phyloP scores from a whole-genome alignment of 2,113 vertebrate species.

The Heterotilapia buettikoferi region DNA sequence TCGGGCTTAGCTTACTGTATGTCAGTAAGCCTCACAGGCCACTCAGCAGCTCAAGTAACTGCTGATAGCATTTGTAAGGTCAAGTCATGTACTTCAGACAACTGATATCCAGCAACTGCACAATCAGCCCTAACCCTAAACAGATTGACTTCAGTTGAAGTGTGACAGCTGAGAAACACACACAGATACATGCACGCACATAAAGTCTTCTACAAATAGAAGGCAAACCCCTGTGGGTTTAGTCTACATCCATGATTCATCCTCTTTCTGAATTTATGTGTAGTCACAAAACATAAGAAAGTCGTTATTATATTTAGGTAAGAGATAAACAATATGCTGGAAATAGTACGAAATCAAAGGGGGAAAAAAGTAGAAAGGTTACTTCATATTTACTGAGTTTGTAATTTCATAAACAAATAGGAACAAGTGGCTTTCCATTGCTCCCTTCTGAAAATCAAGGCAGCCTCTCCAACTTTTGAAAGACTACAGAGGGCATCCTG shows the following conservation, averaged over 20 bases:
- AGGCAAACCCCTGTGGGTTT: neutral
- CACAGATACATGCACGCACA: neutral
- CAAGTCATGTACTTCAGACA: slow-evolving; percentile 37
- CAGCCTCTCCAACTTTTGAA: neutral
- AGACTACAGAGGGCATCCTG: neutral
- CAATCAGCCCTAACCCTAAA: slow-evolving; percentile 54
- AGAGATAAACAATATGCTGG: neutral
- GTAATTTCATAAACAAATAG: neutral
- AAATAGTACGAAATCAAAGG: neutral
- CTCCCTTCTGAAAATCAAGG: neutral
- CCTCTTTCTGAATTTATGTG: neutral
- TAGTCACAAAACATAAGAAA: neutral
- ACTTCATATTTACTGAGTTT: neutral
- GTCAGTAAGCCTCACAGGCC: slow-evolving; percentile 31
- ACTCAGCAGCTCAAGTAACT: slow-evolving; percentile 51
- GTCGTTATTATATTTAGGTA: neutral
- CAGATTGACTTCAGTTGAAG: slow-evolving; percentile 45
- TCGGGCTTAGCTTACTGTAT: slow-evolving; percentile 17
- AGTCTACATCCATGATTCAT: neutral
- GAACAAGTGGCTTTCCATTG: neutral
- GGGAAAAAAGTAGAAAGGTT: neutral
- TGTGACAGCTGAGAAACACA: slow-evolving; percentile 30
- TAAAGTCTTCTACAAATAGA: neutral
- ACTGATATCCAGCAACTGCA: slow-evolving; percentile 55
- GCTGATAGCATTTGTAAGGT: slow-evolving; percentile 54